Percentiles rank a stretch among this genome's conserved stretches.
phyloP scores from a whole-genome alignment of 2,113 vertebrate genomes.

The Petaurus breviceps region DNA sequence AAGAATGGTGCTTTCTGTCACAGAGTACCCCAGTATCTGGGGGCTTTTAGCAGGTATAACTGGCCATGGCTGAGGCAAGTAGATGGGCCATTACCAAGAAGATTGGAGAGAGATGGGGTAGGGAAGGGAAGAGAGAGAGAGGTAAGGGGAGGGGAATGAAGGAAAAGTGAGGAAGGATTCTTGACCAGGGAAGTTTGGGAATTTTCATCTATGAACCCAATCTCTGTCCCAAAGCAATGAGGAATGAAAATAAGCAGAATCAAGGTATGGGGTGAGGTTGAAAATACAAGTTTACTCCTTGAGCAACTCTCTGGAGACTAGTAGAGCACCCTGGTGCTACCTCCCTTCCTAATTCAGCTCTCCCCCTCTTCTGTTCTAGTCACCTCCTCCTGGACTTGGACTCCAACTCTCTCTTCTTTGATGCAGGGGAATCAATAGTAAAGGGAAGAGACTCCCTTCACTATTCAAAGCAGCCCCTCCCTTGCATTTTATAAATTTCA shows the following conservation, averaged over 20 bases:
- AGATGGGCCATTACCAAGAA: neutral
- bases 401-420: too few species aligned
- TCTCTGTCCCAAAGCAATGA: neutral
- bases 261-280: neutral
- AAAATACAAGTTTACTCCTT: neutral
- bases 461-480: neutral
- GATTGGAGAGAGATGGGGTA: neutral
- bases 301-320: neutral
- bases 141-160: neutral
- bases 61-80: neutral
- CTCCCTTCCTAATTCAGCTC: neutral
- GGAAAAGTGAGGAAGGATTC: neutral
- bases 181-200: neutral
- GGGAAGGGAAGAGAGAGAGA: neutral
- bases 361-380: neutral
- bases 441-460: neutral
- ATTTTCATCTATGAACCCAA: neutral
- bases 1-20: neutral
- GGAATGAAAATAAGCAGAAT: neutral
- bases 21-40: neutral
- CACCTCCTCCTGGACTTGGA: neutral
- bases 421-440: neutral
- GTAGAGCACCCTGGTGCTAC: neutral
- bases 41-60: neutral
- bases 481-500: neutral